Base-by-base conservation (phyloP, 1,140 invertebrate species). In the Drosophila parvula region DNA sequence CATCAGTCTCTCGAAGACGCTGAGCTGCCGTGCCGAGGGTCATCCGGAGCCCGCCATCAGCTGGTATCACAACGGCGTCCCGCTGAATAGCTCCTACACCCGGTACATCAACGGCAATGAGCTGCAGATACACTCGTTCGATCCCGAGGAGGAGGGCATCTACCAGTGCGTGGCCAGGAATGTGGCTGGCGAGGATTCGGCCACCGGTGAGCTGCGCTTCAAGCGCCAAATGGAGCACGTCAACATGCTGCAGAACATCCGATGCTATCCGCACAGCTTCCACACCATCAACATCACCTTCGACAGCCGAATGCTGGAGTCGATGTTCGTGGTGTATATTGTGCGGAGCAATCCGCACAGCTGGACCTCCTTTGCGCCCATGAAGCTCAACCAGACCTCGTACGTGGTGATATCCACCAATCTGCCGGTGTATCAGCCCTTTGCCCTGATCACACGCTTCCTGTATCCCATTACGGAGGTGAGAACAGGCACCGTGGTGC, bases 91-190 rank as follows among this genome's bases (percentile, higher is more conserved):
- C 77, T 88, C 83, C 53, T 92, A 83, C 40, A 90, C 90, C 2
- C 88, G 88, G 14, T 89, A 90, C 48, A 90, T 91, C n/a, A 86
- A 67, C 57, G 79, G 86, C 41, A 90, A 89, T 12, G 84, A 86
- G 61, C 55, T 92, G 59, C 68, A 77, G 18, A 81, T 92, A 12
- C 83, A 91, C 44, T 92, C 91, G 0, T 91, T 92, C 22, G 91
- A 92, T 57, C 85, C 85, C 12, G 75, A 88, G 57, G 91, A 92
- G 73, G 90, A 79, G 45, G 91, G 91, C 55, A 88, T 92, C 14
- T 92, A 92, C 78, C 91, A 92, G 73, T 92, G 91, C 57, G 85
- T 92, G 67, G 91, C 91, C 1, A 51, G 75, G 0, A 92, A 92
- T 58, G 74, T 89, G 9, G 90, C 90, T 36, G 91, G 91, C 18